Conservation (phyloP, 2,797 vertebrate species). For the Anguilla megastoma region DNA sequence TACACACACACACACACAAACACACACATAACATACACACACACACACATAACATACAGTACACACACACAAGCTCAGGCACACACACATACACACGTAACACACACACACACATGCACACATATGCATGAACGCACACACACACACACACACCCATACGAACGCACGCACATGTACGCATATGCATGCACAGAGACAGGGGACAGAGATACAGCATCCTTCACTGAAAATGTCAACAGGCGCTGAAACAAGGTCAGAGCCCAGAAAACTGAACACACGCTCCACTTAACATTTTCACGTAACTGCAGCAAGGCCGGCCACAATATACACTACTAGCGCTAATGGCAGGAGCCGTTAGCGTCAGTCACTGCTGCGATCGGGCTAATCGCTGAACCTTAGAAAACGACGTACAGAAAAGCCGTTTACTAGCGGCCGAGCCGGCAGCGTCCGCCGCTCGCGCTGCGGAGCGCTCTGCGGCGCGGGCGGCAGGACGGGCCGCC, state of each 20-base stretch:
- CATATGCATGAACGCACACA: not conserved
- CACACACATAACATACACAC: too few relatives aligned
- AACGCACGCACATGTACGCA: not conserved
- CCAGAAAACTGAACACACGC: not conserved
- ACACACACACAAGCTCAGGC: conserved; percentile 35
- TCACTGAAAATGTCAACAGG: not conserved
- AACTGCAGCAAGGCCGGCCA: not conserved
- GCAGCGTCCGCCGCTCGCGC: not conserved
- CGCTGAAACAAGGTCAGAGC: not conserved
- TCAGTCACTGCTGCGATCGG: not conserved
- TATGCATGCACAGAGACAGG: not conserved
- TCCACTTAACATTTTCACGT: not conserved
- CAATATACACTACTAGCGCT: not conserved
- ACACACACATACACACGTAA: not conserved
- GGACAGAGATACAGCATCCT: too few relatives aligned
- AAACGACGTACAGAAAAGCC: not conserved
- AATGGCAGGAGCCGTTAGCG: not conserved
- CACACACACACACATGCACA: not conserved
- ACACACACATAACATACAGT: not conserved
- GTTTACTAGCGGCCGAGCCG: not conserved
- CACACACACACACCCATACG: not conserved
- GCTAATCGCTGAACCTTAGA: not conserved
- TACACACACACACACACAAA: not conserved
- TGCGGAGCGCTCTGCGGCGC: not conserved
- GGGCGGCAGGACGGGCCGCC: not conserved